Base-by-base conservation (phyloP, 2,113 vertebrate species). In the Bucco capensis region DNA sequence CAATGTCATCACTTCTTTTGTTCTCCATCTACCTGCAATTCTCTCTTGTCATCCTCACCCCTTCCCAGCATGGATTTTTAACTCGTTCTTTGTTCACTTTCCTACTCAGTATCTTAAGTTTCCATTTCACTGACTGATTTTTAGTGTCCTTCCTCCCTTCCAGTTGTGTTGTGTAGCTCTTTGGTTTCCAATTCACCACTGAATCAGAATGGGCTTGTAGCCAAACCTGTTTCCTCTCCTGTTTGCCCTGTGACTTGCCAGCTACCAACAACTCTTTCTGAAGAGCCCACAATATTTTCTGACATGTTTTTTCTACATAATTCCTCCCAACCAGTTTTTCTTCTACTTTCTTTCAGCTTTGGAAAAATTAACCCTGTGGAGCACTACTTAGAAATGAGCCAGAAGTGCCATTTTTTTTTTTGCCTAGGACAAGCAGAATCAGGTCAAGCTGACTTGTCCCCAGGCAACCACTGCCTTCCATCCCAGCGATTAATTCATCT, bases 201-300 rank as follows among this genome's bases (percentile, higher is more conserved):
- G 84, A 85, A 82, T 89, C 74, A 91, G 42, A 92, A 83, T 28
- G 33, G 92, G 94, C 84, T 87, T 50, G 5, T 69, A 57, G 87
- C 67, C 89, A 95, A 93, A 87, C 81, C 58, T 0, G 0, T 91
- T 94, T 94, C 89, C 78, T 91, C 49, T 51, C 71, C 71, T 4
- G 2, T 88, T 88, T 90, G 31, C 42, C 42, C 74, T 58, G 61
- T 84, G 91, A 93, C 87, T 64, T 92, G n/a, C 54, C 67, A 89
- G 62, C 75, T 87, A 89, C 89, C 74, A 87, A 87, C 93, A 94
- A 65, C 37, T 58, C 66, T 67, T 93, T 94, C 78, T 87, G 85
- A 93, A 92, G 33, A 89, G 10, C 58, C 85, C 82, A 57, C 84
- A 83, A 37, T 85, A 91, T 91, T 95, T 94, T 91, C 71, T 82